Evolutionary conservation across 2,797 vertebrate species (phyloP).

Genomic region (Furcifer pardalis): DNA sequence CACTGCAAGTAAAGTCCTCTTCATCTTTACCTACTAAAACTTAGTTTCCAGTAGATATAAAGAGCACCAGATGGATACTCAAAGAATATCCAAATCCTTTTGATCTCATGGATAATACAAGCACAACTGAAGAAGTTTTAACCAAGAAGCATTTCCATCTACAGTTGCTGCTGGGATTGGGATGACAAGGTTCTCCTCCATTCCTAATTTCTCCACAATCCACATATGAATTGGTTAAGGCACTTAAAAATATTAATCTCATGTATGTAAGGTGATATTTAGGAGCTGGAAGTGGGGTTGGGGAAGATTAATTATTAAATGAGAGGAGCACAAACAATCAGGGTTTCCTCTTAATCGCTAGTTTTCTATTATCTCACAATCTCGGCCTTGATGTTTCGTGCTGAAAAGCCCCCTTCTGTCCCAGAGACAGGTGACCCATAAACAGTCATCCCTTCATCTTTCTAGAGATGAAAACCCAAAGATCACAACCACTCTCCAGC

Average conservation of each 20-base stretch:
- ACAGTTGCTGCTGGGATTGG: background rate
- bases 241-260: background rate
- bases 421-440: background rate
- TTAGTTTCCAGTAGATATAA: background rate
- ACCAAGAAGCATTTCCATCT: background rate
- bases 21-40: background rate
- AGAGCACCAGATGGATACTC: background rate
- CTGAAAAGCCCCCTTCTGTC: background rate
- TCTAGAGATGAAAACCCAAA: background rate
- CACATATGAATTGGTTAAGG: background rate
- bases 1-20: background rate
- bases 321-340: background rate
- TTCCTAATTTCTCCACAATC: background rate
- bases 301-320: background rate
- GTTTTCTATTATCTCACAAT: background rate
- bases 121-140: background rate
- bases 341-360: background rate
- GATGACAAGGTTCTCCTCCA: too few species aligned
- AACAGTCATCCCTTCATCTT: background rate
- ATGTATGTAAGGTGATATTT: fast-evolving
- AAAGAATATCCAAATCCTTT: background rate
- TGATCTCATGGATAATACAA: background rate
- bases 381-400: background rate
- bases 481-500: background rate
- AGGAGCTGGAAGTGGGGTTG: too few species aligned